phyloP scores from a whole-genome alignment of 2,888 invertebrate genomes.

The Taphrorychus bicolor region DNA sequence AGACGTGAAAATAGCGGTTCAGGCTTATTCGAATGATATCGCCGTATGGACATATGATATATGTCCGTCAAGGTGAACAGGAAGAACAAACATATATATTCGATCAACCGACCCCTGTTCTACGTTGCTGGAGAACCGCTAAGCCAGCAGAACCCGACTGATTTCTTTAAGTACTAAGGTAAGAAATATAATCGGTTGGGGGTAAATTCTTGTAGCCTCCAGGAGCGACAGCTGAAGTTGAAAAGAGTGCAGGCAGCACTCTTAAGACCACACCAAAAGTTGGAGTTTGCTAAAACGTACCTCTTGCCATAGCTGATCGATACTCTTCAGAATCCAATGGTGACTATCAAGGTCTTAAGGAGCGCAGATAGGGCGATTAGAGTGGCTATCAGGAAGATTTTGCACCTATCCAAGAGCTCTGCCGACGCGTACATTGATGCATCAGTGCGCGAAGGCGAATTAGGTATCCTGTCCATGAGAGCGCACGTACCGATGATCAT shows the following conservation, averaged over 20 bases:
- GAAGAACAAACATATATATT: too few relatives aligned
- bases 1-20: not conserved
- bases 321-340: not conserved
- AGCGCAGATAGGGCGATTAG: too few relatives aligned
- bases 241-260: too few relatives aligned
- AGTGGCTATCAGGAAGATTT: not conserved
- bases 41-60: too few relatives aligned
- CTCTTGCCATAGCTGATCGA: constrained; percentile 4
- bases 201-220: constrained; percentile 1
- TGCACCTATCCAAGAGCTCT: constrained; percentile 1
- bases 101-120: constrained; percentile 2
- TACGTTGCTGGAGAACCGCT: not conserved
- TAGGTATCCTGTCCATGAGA: too few relatives aligned
- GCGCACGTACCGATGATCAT: too few relatives aligned
- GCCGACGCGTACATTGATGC: constrained; percentile 21
- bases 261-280: too few relatives aligned
- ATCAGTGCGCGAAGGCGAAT: too few relatives aligned
- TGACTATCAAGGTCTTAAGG: too few relatives aligned
- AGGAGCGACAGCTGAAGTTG: too few relatives aligned
- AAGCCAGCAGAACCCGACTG: not conserved
- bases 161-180: constrained; percentile 15
- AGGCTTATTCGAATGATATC: constrained; percentile 38
- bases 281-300: not conserved
- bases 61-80: constrained; percentile 10
- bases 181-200: too few relatives aligned